These are phyloP conservation scores for Leptinotarsa tumamoca DNA, from an alignment of 2,888 invertebrate species.

Conservation along the genomic window DNA sequence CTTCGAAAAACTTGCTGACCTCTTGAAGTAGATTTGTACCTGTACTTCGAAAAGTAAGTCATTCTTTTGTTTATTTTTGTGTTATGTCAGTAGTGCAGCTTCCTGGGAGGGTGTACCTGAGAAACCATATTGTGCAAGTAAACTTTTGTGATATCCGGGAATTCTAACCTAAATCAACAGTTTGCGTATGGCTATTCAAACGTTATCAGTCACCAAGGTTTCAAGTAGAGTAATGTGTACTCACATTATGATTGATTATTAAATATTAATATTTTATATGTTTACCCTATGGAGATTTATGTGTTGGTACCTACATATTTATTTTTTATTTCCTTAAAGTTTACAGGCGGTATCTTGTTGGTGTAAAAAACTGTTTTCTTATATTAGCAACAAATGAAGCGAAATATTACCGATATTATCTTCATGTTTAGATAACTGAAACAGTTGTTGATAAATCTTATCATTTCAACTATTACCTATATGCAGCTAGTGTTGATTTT, in stretches of 20 bases:
- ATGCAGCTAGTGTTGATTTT: too few relatives aligned
- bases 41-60: slow-evolving; percentile 50
- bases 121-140: neutral
- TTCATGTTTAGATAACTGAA: too few relatives aligned
- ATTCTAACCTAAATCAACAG: slow-evolving; percentile 21
- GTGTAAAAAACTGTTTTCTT: too few relatives aligned
- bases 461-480: too few relatives aligned
- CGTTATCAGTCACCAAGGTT: slow-evolving; percentile 2
- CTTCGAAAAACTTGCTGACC: slow-evolving; percentile 49
- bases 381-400: too few relatives aligned
- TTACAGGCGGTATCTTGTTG: too few relatives aligned
- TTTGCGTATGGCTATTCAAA: neutral
- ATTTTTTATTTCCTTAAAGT: too few relatives aligned
- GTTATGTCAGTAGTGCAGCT: neutral
- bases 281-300: neutral
- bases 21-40: slow-evolving; percentile 52
- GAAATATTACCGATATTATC: too few relatives aligned
- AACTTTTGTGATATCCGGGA: neutral
- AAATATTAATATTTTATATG: neutral
- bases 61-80: slow-evolving; percentile 36
- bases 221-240: neutral
- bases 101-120: neutral
- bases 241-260: neutral
- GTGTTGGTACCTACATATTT: too few relatives aligned
- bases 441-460: too few relatives aligned